phyloP scores from a whole-genome alignment of 2,888 invertebrate genomes.

The Tupiocoris notatus region DNA sequence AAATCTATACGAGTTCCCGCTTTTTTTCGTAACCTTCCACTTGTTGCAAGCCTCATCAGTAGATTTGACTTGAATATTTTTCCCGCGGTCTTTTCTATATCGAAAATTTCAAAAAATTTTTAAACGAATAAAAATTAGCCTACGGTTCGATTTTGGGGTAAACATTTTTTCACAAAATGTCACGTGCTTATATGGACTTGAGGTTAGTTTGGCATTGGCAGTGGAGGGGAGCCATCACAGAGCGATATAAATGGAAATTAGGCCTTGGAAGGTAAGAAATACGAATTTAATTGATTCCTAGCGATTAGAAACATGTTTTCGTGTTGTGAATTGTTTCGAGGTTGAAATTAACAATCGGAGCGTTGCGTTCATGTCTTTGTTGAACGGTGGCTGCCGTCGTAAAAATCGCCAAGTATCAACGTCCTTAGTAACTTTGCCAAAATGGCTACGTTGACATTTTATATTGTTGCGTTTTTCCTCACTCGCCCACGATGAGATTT shows the following conservation, averaged over 20 bases:
- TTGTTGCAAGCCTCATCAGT: no score
- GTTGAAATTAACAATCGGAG: no score
- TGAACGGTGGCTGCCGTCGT: background rate
- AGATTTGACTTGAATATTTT: no score
- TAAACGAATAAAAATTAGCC: no score
- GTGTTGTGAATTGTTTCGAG: no score
- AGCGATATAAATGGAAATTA: slow-evolving; percentile 48
- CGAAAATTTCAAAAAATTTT: no score
- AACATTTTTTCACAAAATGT: slow-evolving; percentile 32
- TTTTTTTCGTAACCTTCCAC: no score
- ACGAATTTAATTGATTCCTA: slow-evolving; percentile 11
- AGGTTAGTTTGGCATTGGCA: slow-evolving; percentile 36
- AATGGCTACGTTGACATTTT: slow-evolving; percentile 48
- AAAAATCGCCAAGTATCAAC: slow-evolving; percentile 42
- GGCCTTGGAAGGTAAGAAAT: slow-evolving; percentile 48
- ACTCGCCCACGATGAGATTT: no score
- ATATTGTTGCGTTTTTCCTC: slow-evolving; percentile 20
- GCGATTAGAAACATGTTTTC: background rate
- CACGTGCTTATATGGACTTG: slow-evolving; percentile 34
- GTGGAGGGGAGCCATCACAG: slow-evolving; percentile 46
- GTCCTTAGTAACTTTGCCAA: slow-evolving; percentile 47
- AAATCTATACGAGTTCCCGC: no score
- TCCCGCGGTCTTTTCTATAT: no score
- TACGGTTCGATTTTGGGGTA: no score
- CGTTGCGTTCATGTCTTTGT: no score